phyloP scores from a whole-genome alignment of 2,888 invertebrate genomes.

The Luffia ferchaultella region DNA sequence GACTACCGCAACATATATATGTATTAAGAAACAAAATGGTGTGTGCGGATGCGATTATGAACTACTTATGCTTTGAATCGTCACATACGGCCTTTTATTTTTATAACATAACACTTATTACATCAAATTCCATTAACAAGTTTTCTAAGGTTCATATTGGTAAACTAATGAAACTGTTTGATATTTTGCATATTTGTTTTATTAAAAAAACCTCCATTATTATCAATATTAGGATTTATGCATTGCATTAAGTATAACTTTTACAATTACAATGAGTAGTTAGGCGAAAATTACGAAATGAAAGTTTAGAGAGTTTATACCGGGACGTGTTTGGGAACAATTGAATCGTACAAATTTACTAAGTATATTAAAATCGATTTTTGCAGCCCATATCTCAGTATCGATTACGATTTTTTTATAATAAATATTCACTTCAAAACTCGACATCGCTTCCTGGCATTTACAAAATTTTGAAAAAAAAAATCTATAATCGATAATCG shows the following conservation, averaged over 20 bases:
- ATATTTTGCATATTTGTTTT: constrained; percentile 60
- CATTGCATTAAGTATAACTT: constrained; percentile 59
- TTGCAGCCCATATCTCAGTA: not conserved
- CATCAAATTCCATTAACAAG: not conserved
- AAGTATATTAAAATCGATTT: not conserved
- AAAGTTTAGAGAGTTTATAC: constrained; percentile 44
- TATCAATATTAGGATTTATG: constrained; percentile 67
- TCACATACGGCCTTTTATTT: too few species aligned
- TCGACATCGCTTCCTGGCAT: too few species aligned
- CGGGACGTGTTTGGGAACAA: too few species aligned
- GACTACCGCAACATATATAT: not conserved
- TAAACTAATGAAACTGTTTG: constrained; percentile 46
- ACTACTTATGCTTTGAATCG: not conserved
- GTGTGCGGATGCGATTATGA: not conserved
- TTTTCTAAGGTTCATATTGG: not conserved
- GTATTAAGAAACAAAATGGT: not conserved
- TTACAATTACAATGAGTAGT: constrained; percentile 63
- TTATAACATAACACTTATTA: too few species aligned
- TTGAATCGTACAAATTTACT: too few species aligned
- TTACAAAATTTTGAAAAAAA: constrained; percentile 15
- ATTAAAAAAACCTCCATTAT: constrained; percentile 68
- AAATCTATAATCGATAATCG: constrained; percentile 30
- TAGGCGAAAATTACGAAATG: constrained; percentile 52
- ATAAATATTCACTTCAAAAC: too few species aligned
- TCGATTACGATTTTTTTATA: not conserved